These are phyloP conservation scores for Leptoclinus maculatus DNA, from an alignment of 2,797 vertebrate species.

Conservation along the genomic window DNA sequence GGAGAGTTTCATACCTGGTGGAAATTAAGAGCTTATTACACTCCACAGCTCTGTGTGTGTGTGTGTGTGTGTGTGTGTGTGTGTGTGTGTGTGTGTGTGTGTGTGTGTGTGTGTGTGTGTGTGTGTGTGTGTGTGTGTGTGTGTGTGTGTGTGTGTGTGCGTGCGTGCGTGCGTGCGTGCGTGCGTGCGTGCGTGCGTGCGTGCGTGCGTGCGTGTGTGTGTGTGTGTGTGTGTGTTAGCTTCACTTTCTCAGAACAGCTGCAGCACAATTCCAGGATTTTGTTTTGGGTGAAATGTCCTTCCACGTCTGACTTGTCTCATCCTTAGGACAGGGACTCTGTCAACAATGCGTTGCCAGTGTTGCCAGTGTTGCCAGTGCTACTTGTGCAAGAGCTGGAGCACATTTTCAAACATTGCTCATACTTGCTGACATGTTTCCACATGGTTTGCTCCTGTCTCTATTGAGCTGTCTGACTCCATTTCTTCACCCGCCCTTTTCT, in stretches of 20 bases:
- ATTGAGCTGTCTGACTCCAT: slow-evolving; percentile 50
- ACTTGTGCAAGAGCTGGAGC: slow-evolving; percentile 43
- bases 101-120: neutral
- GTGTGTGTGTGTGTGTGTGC: neutral
- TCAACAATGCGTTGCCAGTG: slow-evolving; percentile 9
- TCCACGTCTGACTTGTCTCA: slow-evolving; percentile 44
- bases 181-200: neutral
- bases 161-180: neutral
- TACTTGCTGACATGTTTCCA: slow-evolving; percentile 52
- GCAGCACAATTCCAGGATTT: slow-evolving; percentile 17
- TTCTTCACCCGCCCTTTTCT: slow-evolving; percentile 42
- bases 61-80: neutral
- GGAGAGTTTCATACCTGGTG: slow-evolving; percentile 14
- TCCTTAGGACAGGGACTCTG: slow-evolving; percentile 35
- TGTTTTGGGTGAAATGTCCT: slow-evolving; percentile 22
- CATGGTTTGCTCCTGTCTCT: slow-evolving; percentile 37
- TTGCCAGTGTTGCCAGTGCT: slow-evolving; percentile 9
- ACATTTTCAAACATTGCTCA: slow-evolving; percentile 35
- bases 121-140: neutral
- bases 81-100: neutral
- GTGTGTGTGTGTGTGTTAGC: neutral
- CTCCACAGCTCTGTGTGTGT: slow-evolving; percentile 9
- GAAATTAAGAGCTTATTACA: slow-evolving; percentile 37
- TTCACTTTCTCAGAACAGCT: slow-evolving; percentile 7
- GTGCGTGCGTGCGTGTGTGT: slow-evolving; percentile 2